These are phyloP conservation scores for Philereme vetulata DNA, from an alignment of 2,888 invertebrate species.

Conservation along the genomic window DNA sequence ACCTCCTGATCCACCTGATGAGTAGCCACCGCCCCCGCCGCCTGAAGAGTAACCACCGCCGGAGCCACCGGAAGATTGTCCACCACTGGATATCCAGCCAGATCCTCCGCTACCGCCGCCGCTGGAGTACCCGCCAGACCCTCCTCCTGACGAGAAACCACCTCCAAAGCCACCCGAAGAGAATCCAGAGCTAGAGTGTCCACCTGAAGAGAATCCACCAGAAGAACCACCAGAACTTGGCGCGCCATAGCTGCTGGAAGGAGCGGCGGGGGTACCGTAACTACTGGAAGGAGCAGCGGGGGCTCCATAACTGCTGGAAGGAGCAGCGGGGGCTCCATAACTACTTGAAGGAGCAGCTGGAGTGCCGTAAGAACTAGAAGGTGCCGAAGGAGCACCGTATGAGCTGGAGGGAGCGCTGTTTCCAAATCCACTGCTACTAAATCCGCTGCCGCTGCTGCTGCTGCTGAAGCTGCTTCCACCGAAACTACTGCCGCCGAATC, in stretches of 20 bases:
- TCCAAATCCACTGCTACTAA: slow-evolving; percentile 49
- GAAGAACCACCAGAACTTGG: slow-evolving; percentile 54
- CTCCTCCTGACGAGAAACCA: slow-evolving; percentile 41
- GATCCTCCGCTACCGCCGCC: background rate
- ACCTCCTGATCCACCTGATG: slow-evolving; percentile 46
- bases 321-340: slow-evolving; percentile 55
- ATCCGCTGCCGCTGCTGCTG: slow-evolving; percentile 56
- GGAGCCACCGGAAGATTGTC: background rate
- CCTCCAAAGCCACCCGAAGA: slow-evolving; percentile 44
- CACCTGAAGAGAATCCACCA: slow-evolving; percentile 41
- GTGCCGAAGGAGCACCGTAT: slow-evolving; percentile 61
- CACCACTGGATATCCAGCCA: background rate
- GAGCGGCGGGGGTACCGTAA: slow-evolving; percentile 53
- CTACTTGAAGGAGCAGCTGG: slow-evolving; percentile 52
- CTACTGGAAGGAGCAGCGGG: slow-evolving; percentile 57
- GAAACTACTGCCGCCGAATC: slow-evolving; percentile 50
- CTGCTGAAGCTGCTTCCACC: slow-evolving; percentile 47
- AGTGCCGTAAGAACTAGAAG: slow-evolving; percentile 59
- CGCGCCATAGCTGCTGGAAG: slow-evolving; percentile 57
- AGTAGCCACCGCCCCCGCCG: slow-evolving; percentile 42
- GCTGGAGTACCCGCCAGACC: slow-evolving; percentile 35
- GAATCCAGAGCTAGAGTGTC: slow-evolving; percentile 54
- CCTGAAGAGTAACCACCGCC: slow-evolving; percentile 51
- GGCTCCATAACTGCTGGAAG: slow-evolving; percentile 50
- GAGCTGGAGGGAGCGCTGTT: slow-evolving; percentile 69